Conservation (phyloP, 2,797 vertebrate genomes). For the Myotis daubentonii region DNA sequence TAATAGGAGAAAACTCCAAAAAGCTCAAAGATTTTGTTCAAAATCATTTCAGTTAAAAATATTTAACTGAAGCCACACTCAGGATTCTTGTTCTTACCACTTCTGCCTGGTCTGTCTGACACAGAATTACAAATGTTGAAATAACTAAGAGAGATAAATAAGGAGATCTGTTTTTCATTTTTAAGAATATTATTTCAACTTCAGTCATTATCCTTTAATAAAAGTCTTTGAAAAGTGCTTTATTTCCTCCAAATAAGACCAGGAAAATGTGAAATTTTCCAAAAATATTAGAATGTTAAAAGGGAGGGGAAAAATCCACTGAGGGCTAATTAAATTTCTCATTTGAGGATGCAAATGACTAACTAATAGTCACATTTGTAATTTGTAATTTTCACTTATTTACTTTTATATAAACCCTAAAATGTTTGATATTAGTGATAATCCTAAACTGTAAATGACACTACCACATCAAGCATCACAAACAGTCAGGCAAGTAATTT, state of each 20-base stretch:
- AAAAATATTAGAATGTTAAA: not conserved
- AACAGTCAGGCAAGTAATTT: not conserved
- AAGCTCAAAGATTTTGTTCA: not conserved
- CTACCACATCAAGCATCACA: not conserved
- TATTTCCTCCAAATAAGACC: constrained; percentile 39
- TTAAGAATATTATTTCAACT: constrained; percentile 38
- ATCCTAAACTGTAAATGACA: not conserved
- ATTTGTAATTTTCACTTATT: constrained; percentile 31
- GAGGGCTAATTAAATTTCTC: not conserved
- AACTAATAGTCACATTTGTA: not conserved
- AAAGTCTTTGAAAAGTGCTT: not conserved
- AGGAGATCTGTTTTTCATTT: not conserved
- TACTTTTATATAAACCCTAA: constrained; percentile 41
- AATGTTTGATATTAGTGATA: not conserved
- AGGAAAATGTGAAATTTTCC: constrained; percentile 22
- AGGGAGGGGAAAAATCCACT: not conserved
- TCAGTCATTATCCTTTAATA: constrained; percentile 26
- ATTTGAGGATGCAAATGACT: not conserved
- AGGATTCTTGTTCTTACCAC: not conserved
- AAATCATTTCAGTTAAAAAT: not conserved
- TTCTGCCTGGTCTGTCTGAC: not conserved
- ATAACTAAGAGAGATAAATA: constrained; percentile 33
- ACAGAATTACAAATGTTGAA: not conserved
- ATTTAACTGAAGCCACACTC: not conserved
- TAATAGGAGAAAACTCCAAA: not conserved